Conservation (phyloP, 2,113 vertebrate genomes). For the Callipepla squamata region DNA sequence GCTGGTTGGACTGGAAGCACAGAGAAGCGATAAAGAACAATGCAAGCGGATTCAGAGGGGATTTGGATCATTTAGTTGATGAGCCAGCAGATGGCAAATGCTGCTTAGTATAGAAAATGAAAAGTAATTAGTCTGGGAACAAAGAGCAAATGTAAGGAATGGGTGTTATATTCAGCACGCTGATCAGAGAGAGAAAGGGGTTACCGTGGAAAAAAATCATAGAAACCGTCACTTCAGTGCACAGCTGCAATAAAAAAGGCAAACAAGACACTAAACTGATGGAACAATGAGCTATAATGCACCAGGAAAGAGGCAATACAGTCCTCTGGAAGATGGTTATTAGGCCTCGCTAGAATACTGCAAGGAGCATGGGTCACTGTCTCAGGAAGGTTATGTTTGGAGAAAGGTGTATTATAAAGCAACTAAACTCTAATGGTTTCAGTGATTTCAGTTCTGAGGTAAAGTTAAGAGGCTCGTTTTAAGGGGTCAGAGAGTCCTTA, state of each 20-base stretch:
- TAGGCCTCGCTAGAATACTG: slow-evolving; percentile 19
- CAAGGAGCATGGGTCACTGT: slow-evolving; percentile 36
- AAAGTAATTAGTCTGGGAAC: slow-evolving; percentile 56
- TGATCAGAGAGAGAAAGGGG: slow-evolving; percentile 9
- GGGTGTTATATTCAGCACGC: neutral
- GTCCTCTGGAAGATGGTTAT: slow-evolving; percentile 44
- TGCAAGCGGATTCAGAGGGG: slow-evolving; percentile 19
- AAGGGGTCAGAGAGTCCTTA: neutral
- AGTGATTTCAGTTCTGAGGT: neutral
- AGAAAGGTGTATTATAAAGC: slow-evolving; percentile 29
- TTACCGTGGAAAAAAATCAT: slow-evolving; percentile 15
- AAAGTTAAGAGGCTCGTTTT: slow-evolving; percentile 32
- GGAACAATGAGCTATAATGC: slow-evolving; percentile 42
- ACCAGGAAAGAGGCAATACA: slow-evolving; percentile 11
- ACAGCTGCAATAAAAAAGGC: slow-evolving; percentile 69
- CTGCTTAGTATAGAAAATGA: slow-evolving; percentile 43
- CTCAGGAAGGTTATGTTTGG: slow-evolving; percentile 51
- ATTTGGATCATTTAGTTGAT: slow-evolving; percentile 60
- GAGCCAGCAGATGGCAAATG: slow-evolving; percentile 63
- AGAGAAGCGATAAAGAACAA: neutral
- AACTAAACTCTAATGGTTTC: slow-evolving; percentile 22
- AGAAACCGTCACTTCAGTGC: slow-evolving; percentile 44
- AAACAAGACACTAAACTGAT: slow-evolving; percentile 40
- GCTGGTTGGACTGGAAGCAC: neutral
- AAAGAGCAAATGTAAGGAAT: slow-evolving; percentile 49